These are phyloP conservation scores for Bellardia bayeri DNA, from an alignment of 2,888 invertebrate species.

Conservation along the genomic window DNA sequence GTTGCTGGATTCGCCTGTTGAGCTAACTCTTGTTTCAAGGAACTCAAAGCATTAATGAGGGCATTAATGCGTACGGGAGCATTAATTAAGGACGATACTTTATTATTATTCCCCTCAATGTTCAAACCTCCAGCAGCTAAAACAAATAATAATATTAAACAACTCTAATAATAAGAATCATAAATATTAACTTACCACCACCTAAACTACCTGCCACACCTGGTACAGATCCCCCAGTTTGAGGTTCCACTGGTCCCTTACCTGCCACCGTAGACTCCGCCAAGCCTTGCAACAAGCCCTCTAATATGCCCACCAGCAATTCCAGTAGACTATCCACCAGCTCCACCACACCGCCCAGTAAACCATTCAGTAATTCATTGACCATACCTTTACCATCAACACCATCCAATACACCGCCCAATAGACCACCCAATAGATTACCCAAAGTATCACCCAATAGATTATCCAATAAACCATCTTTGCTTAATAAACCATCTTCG, in stretches of 20 bases:
- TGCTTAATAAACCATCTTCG: too few species aligned
- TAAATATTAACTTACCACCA: neutral
- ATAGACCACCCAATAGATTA: neutral
- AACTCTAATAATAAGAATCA: neutral
- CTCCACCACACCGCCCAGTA: slow-evolving; percentile 22
- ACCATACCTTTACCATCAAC: slow-evolving; percentile 17
- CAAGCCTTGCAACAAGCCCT: neutral
- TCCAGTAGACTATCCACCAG: slow-evolving; percentile 32
- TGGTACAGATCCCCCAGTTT: too few species aligned
- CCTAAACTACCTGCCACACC: neutral
- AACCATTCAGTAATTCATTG: neutral
- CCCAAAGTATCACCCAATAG: slow-evolving; percentile 3
- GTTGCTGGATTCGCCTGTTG: neutral
- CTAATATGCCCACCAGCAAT: slow-evolving; percentile 18
- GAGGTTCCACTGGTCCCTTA: too few species aligned
- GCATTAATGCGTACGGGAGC: slow-evolving; percentile 35
- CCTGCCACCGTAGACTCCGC: neutral
- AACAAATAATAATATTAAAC: too few species aligned
- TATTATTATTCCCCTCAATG: slow-evolving; percentile 20
- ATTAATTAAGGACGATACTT: slow-evolving; percentile 14
- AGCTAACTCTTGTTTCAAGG: slow-evolving; percentile 2
- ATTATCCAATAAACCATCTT: slow-evolving; percentile 6
- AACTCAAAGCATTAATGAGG: slow-evolving; percentile 27
- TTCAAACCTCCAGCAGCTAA: neutral
- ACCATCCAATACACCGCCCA: slow-evolving; percentile 32